Base-by-base conservation (phyloP, 2,797 vertebrate species). In the Sphenodon punctatus region DNA sequence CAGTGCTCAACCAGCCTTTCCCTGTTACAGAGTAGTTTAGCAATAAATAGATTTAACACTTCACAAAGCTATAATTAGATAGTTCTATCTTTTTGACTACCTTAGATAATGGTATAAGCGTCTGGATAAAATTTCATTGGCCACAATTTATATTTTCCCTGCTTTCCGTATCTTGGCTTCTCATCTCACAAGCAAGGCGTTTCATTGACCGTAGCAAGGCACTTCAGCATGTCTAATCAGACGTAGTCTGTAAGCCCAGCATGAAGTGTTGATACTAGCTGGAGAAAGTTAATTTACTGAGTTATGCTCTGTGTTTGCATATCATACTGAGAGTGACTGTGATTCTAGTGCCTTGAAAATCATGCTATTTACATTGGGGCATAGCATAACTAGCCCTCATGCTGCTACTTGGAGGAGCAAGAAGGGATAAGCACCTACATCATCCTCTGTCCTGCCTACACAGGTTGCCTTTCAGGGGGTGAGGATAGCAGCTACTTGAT, bases 131-230 rank as follows among this genome's bases (percentile, higher is more conserved):
- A 36, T 69, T 74, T 49, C 64, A 36, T 38, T 80, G 30, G 55
- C 34, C 0, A 0, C 56, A 58, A 53, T 32, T 80, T 39, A 39
- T 13, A 45, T 46, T 53, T 67, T 69, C 76, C 15, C 66, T 39
- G 69, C 25, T 67, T 39, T 89, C 64, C 34, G 69, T 78, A 58
- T 6, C 1, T 66, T 2, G 25, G 84, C 4, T 53, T 75, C 17
- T 66, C 41, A 20, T 75, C 4, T 3, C 72, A 74, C 59, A 83
- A 88, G 30, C 14, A 1, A 0, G 60, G 58, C 38, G 32, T 84
- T 87, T 88, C 86, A 67, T 72, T 67, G 64, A 53, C 46, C 72
- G 16, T 41, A 81, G 43, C 36, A 82, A 86, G 70, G 61, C 78
- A 86, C 27, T 80, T 55, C 67, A 64, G 71, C 90, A 23, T 38